Conservation (phyloP, 2,888 invertebrate genomes). For the Cheilosia impressa region DNA sequence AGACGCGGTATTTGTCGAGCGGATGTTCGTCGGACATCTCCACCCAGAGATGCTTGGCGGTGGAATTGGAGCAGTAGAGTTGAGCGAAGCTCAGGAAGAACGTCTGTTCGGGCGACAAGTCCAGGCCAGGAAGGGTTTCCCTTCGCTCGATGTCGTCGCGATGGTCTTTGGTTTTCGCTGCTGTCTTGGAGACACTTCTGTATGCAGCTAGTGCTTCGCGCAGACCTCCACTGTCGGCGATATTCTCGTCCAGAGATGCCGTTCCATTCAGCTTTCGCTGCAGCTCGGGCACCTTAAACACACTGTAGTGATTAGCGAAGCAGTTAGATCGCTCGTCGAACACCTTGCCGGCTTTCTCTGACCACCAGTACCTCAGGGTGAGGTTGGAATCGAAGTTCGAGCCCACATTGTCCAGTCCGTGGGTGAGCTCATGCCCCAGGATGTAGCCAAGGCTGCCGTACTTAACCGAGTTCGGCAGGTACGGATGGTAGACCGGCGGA, state of each 20-base stretch:
- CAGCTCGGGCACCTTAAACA: conserved; percentile 80
- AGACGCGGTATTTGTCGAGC: conserved; percentile 80
- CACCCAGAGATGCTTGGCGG: conserved; percentile 80
- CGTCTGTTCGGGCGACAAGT: conserved; percentile 80
- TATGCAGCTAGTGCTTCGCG: conserved; percentile 79
- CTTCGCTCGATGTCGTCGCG: conserved; percentile 51
- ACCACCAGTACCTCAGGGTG: conserved; percentile 79
- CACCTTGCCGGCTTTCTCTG: conserved; percentile 77
- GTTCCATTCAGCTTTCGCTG: conserved; percentile 80
- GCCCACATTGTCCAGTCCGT: conserved; percentile 80
- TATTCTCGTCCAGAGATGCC: conserved; percentile 80
- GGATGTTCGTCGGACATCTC: conserved; percentile 79
- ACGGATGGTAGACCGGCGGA: conserved; percentile 79
- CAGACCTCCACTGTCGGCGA: conserved; percentile 81
- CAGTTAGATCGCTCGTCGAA: conserved; percentile 79
- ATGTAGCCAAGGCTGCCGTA: conserved; percentile 81
- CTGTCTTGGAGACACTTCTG: conserved; percentile 77
- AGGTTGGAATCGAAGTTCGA: conserved; percentile 78
- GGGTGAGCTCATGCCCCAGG: conserved; percentile 81
- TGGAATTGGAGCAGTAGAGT: conserved; percentile 80
- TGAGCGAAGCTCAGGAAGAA: conserved; percentile 81
- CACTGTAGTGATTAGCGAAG: conserved; percentile 79
- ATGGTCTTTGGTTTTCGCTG: conserved; percentile 12
- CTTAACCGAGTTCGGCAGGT: conserved; percentile 80
- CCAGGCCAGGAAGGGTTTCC: conserved; percentile 80